These are phyloP conservation scores for Lysandra coridon DNA, from an alignment of 2,888 invertebrate species.

Conservation along the genomic window DNA sequence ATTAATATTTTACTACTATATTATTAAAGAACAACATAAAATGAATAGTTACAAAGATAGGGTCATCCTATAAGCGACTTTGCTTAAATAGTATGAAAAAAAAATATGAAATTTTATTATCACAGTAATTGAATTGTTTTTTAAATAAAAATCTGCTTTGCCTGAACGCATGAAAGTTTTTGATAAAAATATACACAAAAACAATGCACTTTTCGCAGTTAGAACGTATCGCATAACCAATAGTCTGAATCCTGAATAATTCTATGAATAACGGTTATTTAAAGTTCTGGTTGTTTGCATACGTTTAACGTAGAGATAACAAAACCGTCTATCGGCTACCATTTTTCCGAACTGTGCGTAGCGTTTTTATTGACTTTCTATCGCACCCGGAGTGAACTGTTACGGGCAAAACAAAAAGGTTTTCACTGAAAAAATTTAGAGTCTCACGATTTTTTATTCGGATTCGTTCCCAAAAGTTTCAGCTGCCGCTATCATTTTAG, in stretches of 20 bases:
- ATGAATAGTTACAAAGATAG: too few relatives aligned
- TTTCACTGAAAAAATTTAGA: neutral
- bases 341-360: conserved; percentile 40
- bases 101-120: neutral
- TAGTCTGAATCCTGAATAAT: conserved; percentile 8
- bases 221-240: neutral
- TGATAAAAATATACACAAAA: neutral
- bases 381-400: neutral
- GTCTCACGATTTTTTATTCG: neutral
- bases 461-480: neutral
- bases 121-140: neutral
- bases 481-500: neutral
- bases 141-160: neutral
- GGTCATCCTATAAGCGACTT: too few relatives aligned
- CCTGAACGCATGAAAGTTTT: neutral
- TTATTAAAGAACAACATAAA: too few relatives aligned
- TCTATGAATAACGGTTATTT: conserved; percentile 38
- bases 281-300: conserved; percentile 52
- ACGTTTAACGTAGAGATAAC: conserved; percentile 45
- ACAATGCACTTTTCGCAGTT: neutral
- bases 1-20: too few relatives aligned
- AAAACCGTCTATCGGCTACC: conserved; percentile 39
- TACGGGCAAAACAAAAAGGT: conserved; percentile 4
- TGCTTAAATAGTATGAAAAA: too few relatives aligned
- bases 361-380: conserved; percentile 42